These are phyloP conservation scores for Plodia interpunctella DNA, from an alignment of 1,140 invertebrate genomes.

Conservation along the genomic window DNA sequence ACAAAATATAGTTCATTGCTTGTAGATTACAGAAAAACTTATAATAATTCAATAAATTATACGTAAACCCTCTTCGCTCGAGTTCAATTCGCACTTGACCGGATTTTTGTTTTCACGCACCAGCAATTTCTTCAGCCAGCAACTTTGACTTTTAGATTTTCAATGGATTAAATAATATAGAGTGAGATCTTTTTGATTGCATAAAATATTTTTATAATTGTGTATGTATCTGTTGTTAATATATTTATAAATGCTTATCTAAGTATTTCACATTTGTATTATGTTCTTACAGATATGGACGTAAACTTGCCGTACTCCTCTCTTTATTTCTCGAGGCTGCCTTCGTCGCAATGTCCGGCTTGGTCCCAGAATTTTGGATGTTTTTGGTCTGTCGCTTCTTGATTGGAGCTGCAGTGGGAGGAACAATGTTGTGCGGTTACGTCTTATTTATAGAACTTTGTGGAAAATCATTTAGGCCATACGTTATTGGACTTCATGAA, in stretches of 20 bases:
- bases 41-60: too few relatives aligned
- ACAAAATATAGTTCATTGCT: too few relatives aligned
- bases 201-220: too few relatives aligned
- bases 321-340: constrained; percentile 77
- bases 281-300: constrained; percentile 77
- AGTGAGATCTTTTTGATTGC: too few relatives aligned
- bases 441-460: constrained; percentile 72
- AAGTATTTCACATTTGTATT: not conserved
- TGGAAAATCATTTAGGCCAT: constrained; percentile 61
- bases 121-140: too few relatives aligned
- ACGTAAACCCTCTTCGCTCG: too few relatives aligned
- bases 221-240: too few relatives aligned
- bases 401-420: constrained; percentile 78
- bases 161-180: too few relatives aligned
- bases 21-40: too few relatives aligned
- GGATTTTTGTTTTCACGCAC: too few relatives aligned
- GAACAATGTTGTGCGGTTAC: constrained; percentile 80
- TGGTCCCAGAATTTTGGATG: constrained; percentile 78
- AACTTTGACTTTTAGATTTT: too few relatives aligned
- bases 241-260: constrained; percentile 9
- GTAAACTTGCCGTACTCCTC: constrained; percentile 78
- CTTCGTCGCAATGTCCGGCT: constrained; percentile 78
- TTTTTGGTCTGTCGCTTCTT: constrained; percentile 80
- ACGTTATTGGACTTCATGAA: constrained; percentile 44
- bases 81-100: too few relatives aligned